Percentiles rank a stretch among this genome's conserved stretches.
Conservation (phyloP, 2,888 invertebrate species). For the Thymelicus sylvestris region DNA sequence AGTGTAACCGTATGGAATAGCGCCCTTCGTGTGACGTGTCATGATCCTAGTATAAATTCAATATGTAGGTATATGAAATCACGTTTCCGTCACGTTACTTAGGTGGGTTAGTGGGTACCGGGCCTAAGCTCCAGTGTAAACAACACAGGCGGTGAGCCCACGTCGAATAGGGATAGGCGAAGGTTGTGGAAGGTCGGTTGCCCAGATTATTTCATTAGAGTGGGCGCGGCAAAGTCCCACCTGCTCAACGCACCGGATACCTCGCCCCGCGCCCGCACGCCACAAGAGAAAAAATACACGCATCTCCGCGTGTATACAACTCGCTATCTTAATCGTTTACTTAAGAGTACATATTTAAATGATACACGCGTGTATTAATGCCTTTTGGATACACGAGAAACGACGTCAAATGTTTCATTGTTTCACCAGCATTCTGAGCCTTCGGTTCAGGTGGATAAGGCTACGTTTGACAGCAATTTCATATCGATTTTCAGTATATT, state of each 20-base stretch:
- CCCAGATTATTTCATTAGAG: conserved; percentile 78
- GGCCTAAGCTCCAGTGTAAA: conserved; percentile 11
- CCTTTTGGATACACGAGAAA: not conserved
- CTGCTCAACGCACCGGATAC: conserved; percentile 79
- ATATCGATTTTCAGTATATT: conserved; percentile 36
- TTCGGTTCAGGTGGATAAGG: not conserved
- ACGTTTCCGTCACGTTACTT: too few relatives aligned
- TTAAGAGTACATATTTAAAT: conserved; percentile 38
- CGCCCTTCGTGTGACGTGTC: too few relatives aligned
- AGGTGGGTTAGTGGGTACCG: too few relatives aligned
- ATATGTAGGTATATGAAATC: too few relatives aligned
- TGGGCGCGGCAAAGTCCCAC: conserved; percentile 70
- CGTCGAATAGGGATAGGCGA: conserved; percentile 48
- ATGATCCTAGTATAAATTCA: too few relatives aligned
- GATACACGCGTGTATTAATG: not conserved
- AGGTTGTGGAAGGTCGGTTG: conserved; percentile 77
- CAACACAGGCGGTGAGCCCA: conserved; percentile 47
- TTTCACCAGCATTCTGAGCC: not conserved
- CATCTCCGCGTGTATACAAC: conserved; percentile 46
- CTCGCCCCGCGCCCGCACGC: conserved; percentile 56
- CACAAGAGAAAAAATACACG: conserved; percentile 41
- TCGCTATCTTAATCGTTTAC: conserved; percentile 38
- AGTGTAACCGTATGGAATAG: too few relatives aligned
- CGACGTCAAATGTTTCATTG: not conserved
- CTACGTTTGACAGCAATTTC: not conserved